Evolutionary conservation across 2,888 invertebrate species (phyloP).

Genomic region (Euzophera pinguis): DNA sequence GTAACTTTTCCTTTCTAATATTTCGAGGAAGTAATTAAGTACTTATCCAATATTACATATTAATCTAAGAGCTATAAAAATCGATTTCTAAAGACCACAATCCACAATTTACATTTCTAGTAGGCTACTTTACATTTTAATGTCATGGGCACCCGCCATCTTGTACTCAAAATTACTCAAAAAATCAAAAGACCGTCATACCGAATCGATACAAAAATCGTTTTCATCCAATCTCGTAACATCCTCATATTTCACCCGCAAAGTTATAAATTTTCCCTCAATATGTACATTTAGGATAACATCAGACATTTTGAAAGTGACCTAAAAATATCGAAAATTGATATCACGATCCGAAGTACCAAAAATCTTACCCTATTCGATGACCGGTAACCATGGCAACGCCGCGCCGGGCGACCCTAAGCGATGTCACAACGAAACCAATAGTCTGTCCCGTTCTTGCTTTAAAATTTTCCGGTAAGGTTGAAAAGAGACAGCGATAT

Average conservation of each 20-base stretch:
- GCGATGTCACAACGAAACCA: slow-evolving; percentile 22
- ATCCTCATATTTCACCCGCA: slow-evolving; percentile 33
- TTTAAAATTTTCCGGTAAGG: slow-evolving; percentile 18
- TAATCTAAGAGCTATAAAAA: too few species aligned
- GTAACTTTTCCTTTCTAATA: too few species aligned
- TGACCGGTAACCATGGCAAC: slow-evolving; percentile 64
- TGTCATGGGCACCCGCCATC: slow-evolving; percentile 21
- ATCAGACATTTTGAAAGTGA: slow-evolving; percentile 43
- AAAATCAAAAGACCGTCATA: slow-evolving; percentile 38
- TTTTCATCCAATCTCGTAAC: slow-evolving; percentile 27
- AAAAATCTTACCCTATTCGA: slow-evolving; percentile 66
- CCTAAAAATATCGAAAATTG: slow-evolving; percentile 70
- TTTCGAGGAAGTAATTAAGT: too few species aligned
- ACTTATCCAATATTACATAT: too few species aligned
- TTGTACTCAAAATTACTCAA: slow-evolving; percentile 22
- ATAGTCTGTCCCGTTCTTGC: slow-evolving; percentile 35
- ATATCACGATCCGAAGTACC: slow-evolving; percentile 53
- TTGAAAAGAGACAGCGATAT: slow-evolving; percentile 35
- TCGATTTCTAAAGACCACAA: too few species aligned
- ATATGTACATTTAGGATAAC: slow-evolving; percentile 45
- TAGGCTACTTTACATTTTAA: background rate
- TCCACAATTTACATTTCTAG: too few species aligned
- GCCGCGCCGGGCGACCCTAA: slow-evolving; percentile 46
- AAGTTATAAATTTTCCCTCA: slow-evolving; percentile 35
- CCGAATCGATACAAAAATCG: slow-evolving; percentile 51